Evolutionary conservation across 2,888 invertebrate genomes (phyloP), one percentile per base, ranked within the genome.

Genomic region (Petrolisthes manimaculis): DNA sequence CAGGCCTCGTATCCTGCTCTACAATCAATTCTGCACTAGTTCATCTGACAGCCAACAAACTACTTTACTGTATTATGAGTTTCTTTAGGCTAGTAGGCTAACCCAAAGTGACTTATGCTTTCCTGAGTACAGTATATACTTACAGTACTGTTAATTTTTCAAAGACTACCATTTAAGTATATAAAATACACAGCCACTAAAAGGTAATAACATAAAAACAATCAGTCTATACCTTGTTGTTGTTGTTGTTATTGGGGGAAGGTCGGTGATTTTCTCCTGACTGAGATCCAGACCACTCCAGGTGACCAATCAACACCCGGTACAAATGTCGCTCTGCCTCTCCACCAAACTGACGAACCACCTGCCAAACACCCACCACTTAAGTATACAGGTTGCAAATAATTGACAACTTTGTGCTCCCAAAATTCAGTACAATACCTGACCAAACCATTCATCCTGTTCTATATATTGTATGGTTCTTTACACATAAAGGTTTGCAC

Each of bases 291-390:
- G 94, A 96, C 95, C 97, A 96, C 93, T 97, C 96, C 93, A 97
- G 96, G 92, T 95, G 95, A 92, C 97, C 96, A 94, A 98, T 96
- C 93, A 98, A 95, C 94, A 97, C 97, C 95, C 97, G 97, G 95
- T 98, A 95, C 94, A 97, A 95, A 95, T 98, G 97, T 94, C 97
- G 96, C 95, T 98, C 98, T 94, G 98, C 98, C 95, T 98, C 98
- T 94, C 97, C 95, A 94, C 98, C 98, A 95, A 97, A 96, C 93
- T 96, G 95, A 94, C 95, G 95, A 93, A 97, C 96, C 94, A 98
- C 84, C 90, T 90, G 37, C 53, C 37, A 61, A 37, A 37, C 37
- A 37, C 37, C 37, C 37, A 37, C 37, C 37, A 37, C 37, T 37
- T 37, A 37, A 37, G 37, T 37, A 37, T 37, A 37, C 37, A 37